A percentile compares a stretch with the other conserved stretches of the same genome.
These are phyloP conservation scores for Acropternis orthonyx DNA, from an alignment of 2,797 vertebrate species.

Conservation along the genomic window DNA sequence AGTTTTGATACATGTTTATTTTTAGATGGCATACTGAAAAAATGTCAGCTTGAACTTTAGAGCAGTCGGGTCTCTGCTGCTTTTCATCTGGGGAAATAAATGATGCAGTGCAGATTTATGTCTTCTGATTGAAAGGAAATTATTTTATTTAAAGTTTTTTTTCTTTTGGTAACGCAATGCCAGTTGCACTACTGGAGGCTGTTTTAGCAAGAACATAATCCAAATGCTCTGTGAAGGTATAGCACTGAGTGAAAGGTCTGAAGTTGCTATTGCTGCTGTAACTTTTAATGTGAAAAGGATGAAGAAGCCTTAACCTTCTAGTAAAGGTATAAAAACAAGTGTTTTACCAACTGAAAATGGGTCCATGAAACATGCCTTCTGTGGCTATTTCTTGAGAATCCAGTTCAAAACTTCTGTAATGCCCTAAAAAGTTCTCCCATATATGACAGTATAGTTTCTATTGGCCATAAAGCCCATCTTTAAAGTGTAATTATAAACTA, in stretches of 20 bases:
- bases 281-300: neutral
- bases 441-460: neutral
- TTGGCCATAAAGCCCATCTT: neutral
- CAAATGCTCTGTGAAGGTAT: neutral
- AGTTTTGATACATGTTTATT: slow-evolving; percentile 25
- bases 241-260: neutral
- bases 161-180: neutral
- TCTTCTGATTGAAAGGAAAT: neutral
- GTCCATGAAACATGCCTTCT: neutral
- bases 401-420: neutral
- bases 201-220: neutral
- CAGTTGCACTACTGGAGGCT: neutral
- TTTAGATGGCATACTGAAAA: slow-evolving; percentile 10
- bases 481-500: neutral
- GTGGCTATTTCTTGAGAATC: neutral
- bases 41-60: slow-evolving; percentile 17
- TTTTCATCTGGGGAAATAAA: neutral
- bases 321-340: neutral
- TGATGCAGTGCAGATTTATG: neutral
- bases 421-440: neutral
- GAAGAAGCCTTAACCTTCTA: neutral
- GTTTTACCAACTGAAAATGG: neutral
- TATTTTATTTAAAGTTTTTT: neutral
- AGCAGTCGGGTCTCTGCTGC: neutral
- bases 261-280: neutral